Evolutionary conservation across 2,888 invertebrate species (phyloP), one percentile per base, ranked within the genome.

Genomic region (Meta bourneti): DNA sequence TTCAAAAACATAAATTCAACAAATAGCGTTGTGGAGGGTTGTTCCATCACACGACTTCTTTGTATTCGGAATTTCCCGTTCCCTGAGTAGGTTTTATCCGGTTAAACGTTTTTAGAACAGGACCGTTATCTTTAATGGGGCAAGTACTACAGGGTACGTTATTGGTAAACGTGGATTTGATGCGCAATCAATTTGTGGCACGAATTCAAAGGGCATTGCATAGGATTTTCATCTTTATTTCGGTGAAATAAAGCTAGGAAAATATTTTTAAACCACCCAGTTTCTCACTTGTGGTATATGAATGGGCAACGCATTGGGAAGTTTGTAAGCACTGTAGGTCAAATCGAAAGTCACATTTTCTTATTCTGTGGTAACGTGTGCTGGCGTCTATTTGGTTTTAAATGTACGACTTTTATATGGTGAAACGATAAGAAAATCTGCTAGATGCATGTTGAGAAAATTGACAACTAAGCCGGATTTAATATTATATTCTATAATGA

Each of bases 401-500:
- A 34, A 34, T 34, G 34, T 4, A 4, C 4, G 4, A 34, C 34
- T 2, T 34, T 34, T 34, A 34, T 2, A 34, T 34, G 4, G 34
- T 34, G 34, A 4, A 34, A 34, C 34, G 61, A 16, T 11, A 16
- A 61, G 13, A 51, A 70, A 86, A 86, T 71, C 69, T 49, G 19
- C 49, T 79, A n/a, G 85, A 78, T 81, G 88, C 54, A 79, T 88
- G 74, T 82, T 77, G 19, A 34, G 70, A 69, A 89, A 89, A 82
- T 75, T 89, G 88, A 89, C 81, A 81, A 52, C n/a, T 74, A 80
- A 16, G 16, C 74, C 81, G 69, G 61, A 90, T 90, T 90, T 85
- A 90, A 86, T 82, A 86, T 91, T 91, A 71, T 75, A 77, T 91
- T 78, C 83, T n/a, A 72, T 79, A 88, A 87, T 87, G 74, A 78